These are phyloP conservation scores for Formica exsecta DNA, from an alignment of 1,140 invertebrate genomes.

Conservation along the genomic window DNA sequence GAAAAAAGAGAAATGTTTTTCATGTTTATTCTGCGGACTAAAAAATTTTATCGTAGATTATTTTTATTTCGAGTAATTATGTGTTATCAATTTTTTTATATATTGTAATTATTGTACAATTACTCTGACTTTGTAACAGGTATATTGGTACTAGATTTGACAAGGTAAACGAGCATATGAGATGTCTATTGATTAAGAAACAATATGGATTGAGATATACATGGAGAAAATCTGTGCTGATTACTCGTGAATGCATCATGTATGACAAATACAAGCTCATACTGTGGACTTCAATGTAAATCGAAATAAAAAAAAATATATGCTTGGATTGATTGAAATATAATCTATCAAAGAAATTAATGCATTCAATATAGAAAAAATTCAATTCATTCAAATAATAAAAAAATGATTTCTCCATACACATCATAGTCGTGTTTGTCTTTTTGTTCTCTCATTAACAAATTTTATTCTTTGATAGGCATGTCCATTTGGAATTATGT, in stretches of 20 bases:
- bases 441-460: not conserved
- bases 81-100: not conserved
- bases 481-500: slow-evolving; percentile 40
- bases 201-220: not conserved
- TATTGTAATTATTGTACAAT: not conserved
- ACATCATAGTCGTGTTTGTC: not conserved
- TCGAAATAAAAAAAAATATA: not conserved
- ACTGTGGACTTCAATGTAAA: slow-evolving; percentile 47
- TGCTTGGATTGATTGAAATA: not conserved
- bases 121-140: not conserved
- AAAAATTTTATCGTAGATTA: not conserved
- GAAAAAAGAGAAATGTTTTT: not conserved
- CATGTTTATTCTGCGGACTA: not conserved
- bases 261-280: slow-evolving; percentile 1
- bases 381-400: not conserved
- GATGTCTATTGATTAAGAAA: not conserved
- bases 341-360: not conserved
- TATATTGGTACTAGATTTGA: slow-evolving; percentile 45
- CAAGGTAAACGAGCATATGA: slow-evolving; percentile 8
- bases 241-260: not conserved
- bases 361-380: not conserved
- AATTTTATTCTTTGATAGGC: slow-evolving; percentile 27
- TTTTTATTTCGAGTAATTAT: too few species aligned
- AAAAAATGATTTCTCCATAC: not conserved
- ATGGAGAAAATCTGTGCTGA: not conserved